Percentiles rank a stretch among this genome's conserved stretches.
phyloP scores from a whole-genome alignment of 2,797 vertebrate genomes.

The Vespertilio murinus region DNA sequence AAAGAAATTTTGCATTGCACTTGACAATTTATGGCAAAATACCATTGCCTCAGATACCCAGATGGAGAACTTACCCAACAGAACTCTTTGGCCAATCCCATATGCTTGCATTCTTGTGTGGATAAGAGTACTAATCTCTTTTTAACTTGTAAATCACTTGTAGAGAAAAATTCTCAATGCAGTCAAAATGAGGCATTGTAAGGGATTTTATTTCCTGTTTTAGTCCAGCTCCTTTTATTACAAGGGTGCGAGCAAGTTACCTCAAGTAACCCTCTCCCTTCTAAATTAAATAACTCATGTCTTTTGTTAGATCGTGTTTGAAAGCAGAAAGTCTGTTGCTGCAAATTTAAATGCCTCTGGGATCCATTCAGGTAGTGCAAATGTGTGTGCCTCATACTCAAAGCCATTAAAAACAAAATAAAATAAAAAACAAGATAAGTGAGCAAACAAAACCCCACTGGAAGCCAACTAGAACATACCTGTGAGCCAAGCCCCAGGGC shows the following conservation, averaged over 20 bases:
- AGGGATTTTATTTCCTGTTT: constrained; percentile 59
- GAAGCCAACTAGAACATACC: constrained; percentile 4
- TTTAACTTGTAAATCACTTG: constrained; percentile 52
- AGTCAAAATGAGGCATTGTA: constrained; percentile 59
- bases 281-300: constrained; percentile 40
- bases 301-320: constrained; percentile 56
- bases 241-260: neutral
- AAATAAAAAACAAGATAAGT: constrained; percentile 9
- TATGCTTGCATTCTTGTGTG: constrained; percentile 34
- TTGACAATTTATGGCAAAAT: constrained; percentile 13
- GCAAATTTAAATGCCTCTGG: constrained; percentile 36
- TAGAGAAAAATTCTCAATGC: constrained; percentile 51
- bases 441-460: neutral
- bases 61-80: constrained; percentile 7
- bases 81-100: constrained; percentile 34
- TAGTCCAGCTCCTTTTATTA: constrained; percentile 35
- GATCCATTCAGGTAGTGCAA: constrained; percentile 31
- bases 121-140: constrained; percentile 63
- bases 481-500: neutral
- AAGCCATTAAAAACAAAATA: constrained; percentile 40
- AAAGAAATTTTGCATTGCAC: neutral
- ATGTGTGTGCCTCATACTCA: neutral
- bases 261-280: constrained; percentile 35
- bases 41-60: neutral
- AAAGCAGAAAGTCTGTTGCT: constrained; percentile 44